phyloP scores from a whole-genome alignment of 2,797 vertebrate species.

The Oreortyx pictus region DNA sequence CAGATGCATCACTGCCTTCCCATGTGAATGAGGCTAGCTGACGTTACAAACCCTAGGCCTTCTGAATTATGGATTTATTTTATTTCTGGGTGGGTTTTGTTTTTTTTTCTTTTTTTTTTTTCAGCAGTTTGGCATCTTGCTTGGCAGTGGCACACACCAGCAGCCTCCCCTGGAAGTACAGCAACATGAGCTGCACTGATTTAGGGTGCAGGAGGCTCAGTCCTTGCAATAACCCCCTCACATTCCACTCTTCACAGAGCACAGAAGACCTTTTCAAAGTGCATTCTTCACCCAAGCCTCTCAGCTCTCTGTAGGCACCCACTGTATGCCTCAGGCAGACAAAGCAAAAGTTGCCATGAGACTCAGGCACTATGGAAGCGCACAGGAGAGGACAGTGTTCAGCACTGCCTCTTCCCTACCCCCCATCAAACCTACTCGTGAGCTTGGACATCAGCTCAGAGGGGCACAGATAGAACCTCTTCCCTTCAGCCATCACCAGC shows the following conservation, averaged over 20 bases:
- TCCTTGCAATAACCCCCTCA: neutral
- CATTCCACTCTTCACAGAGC: neutral
- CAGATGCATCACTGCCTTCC: fast-evolving
- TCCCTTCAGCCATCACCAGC: too few species aligned
- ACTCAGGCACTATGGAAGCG: neutral
- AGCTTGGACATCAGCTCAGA: neutral
- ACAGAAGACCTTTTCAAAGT: neutral
- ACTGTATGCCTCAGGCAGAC: too few species aligned
- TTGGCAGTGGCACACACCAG: fast-evolving
- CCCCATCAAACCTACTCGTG: neutral
- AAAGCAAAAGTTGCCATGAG: neutral
- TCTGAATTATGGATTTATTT: neutral
- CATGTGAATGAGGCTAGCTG: neutral
- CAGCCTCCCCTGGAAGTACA: neutral
- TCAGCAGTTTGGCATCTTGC: fast-evolving
- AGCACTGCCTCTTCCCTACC: neutral
- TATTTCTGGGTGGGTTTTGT: neutral
- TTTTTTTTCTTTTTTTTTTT: neutral
- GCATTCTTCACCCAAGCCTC: neutral
- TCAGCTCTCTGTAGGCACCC: too few species aligned
- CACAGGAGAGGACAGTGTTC: too few species aligned
- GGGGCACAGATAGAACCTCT: neutral
- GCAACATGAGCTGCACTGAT: fast-evolving
- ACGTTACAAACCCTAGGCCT: neutral
- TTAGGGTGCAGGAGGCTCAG: neutral